Evolutionary conservation across 2,888 invertebrate genomes (phyloP), one percentile per base, ranked within the genome.

Genomic region (Nomada ruficornis): DNA sequence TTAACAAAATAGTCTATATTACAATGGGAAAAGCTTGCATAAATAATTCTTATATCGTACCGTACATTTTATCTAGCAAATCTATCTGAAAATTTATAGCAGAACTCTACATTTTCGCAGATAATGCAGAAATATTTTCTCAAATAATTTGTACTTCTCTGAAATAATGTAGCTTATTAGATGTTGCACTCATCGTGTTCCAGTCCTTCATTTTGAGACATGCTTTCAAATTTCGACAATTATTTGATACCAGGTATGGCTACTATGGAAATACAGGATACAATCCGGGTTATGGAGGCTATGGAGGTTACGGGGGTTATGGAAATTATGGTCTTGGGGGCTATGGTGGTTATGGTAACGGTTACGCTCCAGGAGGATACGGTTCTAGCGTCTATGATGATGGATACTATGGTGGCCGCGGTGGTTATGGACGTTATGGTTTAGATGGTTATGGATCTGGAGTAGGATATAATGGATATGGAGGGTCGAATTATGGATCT

Each of bases 401-500:
- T 62, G 77, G 80, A 47, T 80, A 80, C 26, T 47, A 70, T 52
- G 80, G 83, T 62, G 86, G 80, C 55, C 81, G 83, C 23, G 80
- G 83, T 26, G 80, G 80, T 72, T 88, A 89, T 44, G 79, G 81
- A 7, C 86, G 87, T 72, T 83, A 84, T 57, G 82, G 84, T 60
- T 82, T 84, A 42, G 82, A 85, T 23, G 82, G 85, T 70, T 89
- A 89, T 47, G 82, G 82, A 1, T 86, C 88, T 20, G 57, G 57
- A 9, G 13, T 82, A 80, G 36, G 80, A 74, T 44, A 96, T 86
- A 95, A 95, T 1, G 96, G 96, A 2, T 95, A 95, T 84, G 94
- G 95, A 75, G 94, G 95, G 75, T 77, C 83, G 60, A 86, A 85
- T 57, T 87, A 87, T 62, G 89, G 86, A 13, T 80, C 85, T 7